These are phyloP conservation scores for Leptinotarsa lineolata DNA, from an alignment of 1,140 invertebrate genomes.

Conservation along the genomic window DNA sequence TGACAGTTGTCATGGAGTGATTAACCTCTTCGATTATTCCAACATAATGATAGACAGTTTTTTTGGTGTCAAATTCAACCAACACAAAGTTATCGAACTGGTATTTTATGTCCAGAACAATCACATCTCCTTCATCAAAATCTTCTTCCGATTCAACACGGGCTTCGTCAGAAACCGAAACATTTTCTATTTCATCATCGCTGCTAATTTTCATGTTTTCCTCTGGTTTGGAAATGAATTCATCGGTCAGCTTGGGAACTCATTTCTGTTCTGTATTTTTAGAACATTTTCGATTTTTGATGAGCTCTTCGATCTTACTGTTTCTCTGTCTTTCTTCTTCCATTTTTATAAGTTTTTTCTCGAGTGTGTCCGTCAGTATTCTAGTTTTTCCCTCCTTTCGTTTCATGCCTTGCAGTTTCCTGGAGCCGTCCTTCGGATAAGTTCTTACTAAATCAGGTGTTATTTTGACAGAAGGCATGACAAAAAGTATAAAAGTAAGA, in stretches of 20 bases:
- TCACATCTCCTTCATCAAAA: conserved; percentile 1
- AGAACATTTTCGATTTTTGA: neutral
- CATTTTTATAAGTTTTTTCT: neutral
- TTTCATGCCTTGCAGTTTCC: neutral
- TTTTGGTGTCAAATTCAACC: neutral
- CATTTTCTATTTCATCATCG: neutral
- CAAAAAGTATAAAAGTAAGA: too few species aligned
- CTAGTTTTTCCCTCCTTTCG: neutral
- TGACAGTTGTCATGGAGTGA: neutral
- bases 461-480: neutral
- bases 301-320: neutral
- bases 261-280: neutral
- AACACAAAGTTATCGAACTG: neutral
- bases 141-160: neutral
- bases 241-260: neutral
- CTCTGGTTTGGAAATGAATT: neutral
- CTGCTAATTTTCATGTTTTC: neutral
- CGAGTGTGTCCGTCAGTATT: neutral
- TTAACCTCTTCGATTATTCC: neutral
- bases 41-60: conserved; percentile 1
- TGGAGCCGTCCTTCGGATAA: neutral
- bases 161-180: neutral
- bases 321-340: conserved; percentile 3
- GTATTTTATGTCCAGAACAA: neutral
- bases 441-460: neutral